These are phyloP conservation scores for Myotis daubentonii DNA, from an alignment of 2,797 vertebrate species.

Conservation along the genomic window DNA sequence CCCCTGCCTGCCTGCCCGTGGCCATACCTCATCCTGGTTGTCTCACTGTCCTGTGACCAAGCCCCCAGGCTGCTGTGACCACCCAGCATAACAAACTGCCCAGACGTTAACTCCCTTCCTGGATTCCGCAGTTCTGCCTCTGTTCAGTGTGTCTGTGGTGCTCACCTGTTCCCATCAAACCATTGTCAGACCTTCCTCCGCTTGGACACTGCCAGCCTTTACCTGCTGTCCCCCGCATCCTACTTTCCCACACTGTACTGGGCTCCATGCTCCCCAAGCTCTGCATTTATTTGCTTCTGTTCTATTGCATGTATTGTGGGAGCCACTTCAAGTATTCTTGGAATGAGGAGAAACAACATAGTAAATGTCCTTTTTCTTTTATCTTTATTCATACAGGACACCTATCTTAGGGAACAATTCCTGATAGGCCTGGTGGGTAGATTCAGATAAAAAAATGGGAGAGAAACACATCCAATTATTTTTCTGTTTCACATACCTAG, in stretches of 20 bases:
- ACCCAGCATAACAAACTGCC: background rate
- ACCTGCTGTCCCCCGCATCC: background rate
- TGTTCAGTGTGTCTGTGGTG: background rate
- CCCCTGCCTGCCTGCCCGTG: background rate
- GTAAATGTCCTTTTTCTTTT: background rate
- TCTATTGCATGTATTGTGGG: background rate
- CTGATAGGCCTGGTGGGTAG: background rate
- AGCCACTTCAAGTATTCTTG: background rate
- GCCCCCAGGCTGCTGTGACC: background rate
- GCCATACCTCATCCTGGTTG: background rate
- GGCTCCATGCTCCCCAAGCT: background rate
- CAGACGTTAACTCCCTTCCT: background rate
- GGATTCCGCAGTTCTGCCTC: background rate
- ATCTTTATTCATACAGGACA: background rate
- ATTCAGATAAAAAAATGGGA: background rate
- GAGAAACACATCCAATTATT: constrained; percentile 72
- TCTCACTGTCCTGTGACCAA: background rate
- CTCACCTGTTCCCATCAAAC: background rate
- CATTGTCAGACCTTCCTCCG: background rate
- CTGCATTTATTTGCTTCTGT: background rate
- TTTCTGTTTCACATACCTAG: constrained; percentile 61
- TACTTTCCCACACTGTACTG: background rate
- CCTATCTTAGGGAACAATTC: background rate
- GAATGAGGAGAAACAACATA: background rate
- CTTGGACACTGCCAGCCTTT: background rate